Base-by-base conservation (phyloP, 2,888 invertebrate genomes). In the Adelognathus sp. region DNA sequence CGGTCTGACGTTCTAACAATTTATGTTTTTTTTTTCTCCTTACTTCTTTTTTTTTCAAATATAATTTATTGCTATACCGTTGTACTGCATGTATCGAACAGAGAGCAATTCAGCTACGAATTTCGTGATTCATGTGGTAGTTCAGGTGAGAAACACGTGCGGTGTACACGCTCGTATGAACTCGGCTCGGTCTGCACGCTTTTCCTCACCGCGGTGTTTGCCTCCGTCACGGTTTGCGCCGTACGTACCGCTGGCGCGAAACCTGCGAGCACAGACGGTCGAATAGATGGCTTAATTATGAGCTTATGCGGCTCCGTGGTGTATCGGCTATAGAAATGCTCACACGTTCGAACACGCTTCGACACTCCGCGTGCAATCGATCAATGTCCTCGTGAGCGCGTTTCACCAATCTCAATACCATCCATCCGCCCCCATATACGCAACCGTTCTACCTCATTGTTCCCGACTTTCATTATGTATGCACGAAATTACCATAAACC, bases 221-320 rank as follows among this genome's bases (percentile, higher is more conserved):
- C 50, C 50, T 50, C 11, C 24, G 50, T 21, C 21, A 21, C 24
- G 50, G n/a, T 21, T n/a, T 11, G 21, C 11, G 24, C n/a, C n/a
- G n/a, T n/a, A n/a, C n/a, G 50, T 50, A 9, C 9, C 21, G 24
- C 50, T 18, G 21, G n/a, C 50, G 50, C 24, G 21, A 1, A 46
- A 31, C 9, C 52, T n/a, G 41, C 14, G 60, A 76, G 60, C 50
- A 58, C 36, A 70, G 52, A 64, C 31, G 58, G 33, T 29, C 39
- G 2, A 50, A 61, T 60, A 36, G 66, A 52, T n/a, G 64, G 36
- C 60, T 71, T 41, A 41, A 76, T 70, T 31, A 64, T 64, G 14
- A 29, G 16, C 50, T 67, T 16, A 24, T n/a, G n/a, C 24, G 24
- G 21, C 21, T 24, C 24, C 9, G 21, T 50, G 50, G 11, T 5